Conservation (phyloP, 64 coral and sea anemone species). For the Montipora cactus region DNA sequence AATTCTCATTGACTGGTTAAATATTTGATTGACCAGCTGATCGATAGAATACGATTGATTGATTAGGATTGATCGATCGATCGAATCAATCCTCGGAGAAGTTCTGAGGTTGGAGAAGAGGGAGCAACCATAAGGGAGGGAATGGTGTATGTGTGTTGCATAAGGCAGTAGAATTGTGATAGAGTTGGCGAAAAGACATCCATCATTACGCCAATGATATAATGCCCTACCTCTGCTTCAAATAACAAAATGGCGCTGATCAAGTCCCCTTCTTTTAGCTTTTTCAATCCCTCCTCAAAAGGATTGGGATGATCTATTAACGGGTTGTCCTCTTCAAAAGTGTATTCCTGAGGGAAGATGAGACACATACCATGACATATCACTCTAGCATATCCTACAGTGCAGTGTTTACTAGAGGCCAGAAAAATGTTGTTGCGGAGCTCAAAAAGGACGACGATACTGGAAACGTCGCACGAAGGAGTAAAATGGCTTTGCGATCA, state of each 20-base stretch:
- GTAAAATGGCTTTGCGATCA: too few species aligned
- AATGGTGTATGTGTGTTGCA: neutral
- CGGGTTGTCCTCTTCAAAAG: constrained; percentile 96
- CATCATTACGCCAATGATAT: too few species aligned
- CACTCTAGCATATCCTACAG: too few species aligned
- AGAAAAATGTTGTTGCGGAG: too few species aligned
- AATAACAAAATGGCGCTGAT: constrained; percentile 94
- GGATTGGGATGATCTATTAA: constrained; percentile 92
- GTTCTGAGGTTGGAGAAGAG: neutral
- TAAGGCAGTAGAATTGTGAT: neutral
- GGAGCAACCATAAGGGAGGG: neutral
- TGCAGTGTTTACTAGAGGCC: too few species aligned
- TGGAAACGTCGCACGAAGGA: too few species aligned
- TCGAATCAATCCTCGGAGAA: too few species aligned
- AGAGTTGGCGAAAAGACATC: neutral
- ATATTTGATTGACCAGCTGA: neutral
- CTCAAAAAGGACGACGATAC: too few species aligned
- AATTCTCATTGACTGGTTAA: neutral
- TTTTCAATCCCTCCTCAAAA: constrained; percentile 97
- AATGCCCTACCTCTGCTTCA: constrained; percentile 85
- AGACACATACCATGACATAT: neutral
- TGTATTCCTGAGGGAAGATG: constrained; percentile 75
- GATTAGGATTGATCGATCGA: too few species aligned
- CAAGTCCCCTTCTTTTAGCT: constrained; percentile 94
- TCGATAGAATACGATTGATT: neutral